Base-by-base conservation (phyloP, 2,888 invertebrate genomes). In the Sphaerolaimus hirsutus region DNA sequence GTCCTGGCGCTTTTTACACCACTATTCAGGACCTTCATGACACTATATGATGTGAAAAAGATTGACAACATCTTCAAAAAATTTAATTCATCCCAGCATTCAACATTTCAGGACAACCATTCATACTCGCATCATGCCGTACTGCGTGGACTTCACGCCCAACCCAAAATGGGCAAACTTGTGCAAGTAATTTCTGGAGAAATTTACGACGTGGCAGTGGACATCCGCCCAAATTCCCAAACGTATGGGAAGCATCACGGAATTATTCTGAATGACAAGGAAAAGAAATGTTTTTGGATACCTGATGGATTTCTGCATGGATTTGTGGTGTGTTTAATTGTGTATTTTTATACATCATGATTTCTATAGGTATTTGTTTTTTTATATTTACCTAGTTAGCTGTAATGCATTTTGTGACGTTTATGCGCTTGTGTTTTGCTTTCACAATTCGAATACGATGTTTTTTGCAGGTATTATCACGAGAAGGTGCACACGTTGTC, bases 121-220 rank as follows among this genome's bases (percentile, higher is more conserved):
- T 60, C 60, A 17, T 60, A 53, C 51, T 61, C 60, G 17, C 52
- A 54, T 26, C 56, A 54, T 48, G 59, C 58, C 43, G 61, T 61
- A 27, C 47, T 58, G 12, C 53, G 61, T 12, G 61, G 61, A n/a
- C 55, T 61, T 43, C 61, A 61, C 46, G 49, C 58, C 21, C 61
- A 61, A 46, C 58, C 58, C 23, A 55, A 55, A 14, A 61, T 61
- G 61, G 61, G 61, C 24, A 61, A 61, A 51, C 48, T 61, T 24
- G 61, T 61, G 14, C 53, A 54, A 21, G 59, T 60, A 23, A 55
- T 57, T 4, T 17, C 40, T 27, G 59, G 59, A 29, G 52, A 53
- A 24, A 60, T 61, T 46, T 61, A 54, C 47, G 61, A 61, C 45
- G 61, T 61, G 1, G 61, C 59, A 5, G 60, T 61, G 12, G 61